Base-by-base conservation (phyloP, 2,113 vertebrate genomes). In the Chaetorhynchus papuensis region DNA sequence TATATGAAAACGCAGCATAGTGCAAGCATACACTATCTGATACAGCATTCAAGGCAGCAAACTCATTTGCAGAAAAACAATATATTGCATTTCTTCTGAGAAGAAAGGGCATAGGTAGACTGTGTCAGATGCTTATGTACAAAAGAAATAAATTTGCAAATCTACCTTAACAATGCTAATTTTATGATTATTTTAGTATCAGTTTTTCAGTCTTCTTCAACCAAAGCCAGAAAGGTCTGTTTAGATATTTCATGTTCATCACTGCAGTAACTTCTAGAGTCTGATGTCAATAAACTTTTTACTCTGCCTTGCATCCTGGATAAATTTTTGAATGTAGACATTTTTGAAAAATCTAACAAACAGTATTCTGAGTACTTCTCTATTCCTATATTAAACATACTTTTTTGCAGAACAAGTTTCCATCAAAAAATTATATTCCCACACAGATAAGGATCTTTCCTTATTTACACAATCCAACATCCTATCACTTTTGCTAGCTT, bases 241-340 rank as follows among this genome's bases (percentile, higher is more conserved):
- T 88, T 42, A 72, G 27, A 11, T 52, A 30, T 65, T 74, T 72
- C n/a, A 60, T 2, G 5, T n/a, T 54, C 19, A 76, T 41, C 76
- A 59, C n/a, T 47, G 42, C 16, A 84, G n/a, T 49, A 87, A 64
- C 15, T 64, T 72, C 31, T 23, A 11, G 9, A 60, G 35, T 35
- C 12, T 0, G 0, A 17, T 31, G 39, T 44, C 60, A 63, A n/a
- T 10, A 37, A 23, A 17, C 39, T 42, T 69, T 22, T 19, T 41
- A 53, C 23, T 82, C 23, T 76, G 17, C 42, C 23, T 71, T 68
- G 16, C 37, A 37, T 56, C 30, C 66, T 86, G 31, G 44, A 85
- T 7, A 31, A 2, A 9, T 41, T 85, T 71, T 45, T 44, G 16
- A 84, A 93, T 2, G 10, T 8, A n/a, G 7, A 26, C 1, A 8